Percentiles rank a stretch among this genome's conserved stretches.
phyloP scores from a whole-genome alignment of 2,888 invertebrate genomes.

The Bombyx huttoni region DNA sequence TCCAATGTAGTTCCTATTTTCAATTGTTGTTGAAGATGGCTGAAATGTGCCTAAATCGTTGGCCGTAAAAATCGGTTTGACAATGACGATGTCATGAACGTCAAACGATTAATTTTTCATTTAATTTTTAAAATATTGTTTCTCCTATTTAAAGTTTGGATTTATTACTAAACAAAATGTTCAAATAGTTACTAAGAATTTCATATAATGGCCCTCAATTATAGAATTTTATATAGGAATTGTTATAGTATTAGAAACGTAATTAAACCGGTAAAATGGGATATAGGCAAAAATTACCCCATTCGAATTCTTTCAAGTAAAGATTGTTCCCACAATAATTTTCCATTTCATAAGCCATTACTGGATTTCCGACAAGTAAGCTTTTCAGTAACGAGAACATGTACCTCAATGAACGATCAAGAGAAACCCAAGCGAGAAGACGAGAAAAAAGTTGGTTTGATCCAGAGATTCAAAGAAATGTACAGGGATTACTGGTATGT shows the following conservation, averaged over 20 bases:
- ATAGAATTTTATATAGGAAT: slow-evolving; percentile 38
- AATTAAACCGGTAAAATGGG: slow-evolving; percentile 48
- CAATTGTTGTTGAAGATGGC: no score
- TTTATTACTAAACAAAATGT: slow-evolving; percentile 6
- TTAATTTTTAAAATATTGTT: no score
- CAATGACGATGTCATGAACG: background rate
- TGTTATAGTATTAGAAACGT: slow-evolving; percentile 28
- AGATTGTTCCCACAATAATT: slow-evolving; percentile 27
- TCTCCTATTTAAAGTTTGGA: background rate
- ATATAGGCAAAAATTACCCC: slow-evolving; percentile 26
- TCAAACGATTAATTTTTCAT: background rate
- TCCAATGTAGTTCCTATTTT: no score
- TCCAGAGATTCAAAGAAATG: slow-evolving; percentile 90
- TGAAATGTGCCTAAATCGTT: no score
- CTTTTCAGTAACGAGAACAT: slow-evolving; percentile 16
- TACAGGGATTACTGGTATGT: slow-evolving; percentile 98
- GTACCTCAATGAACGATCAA: slow-evolving; percentile 18
- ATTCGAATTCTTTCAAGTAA: slow-evolving; percentile 33
- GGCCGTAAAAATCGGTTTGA: no score
- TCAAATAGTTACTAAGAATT: slow-evolving; percentile 17
- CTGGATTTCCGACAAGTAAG: background rate
- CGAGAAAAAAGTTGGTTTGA: slow-evolving; percentile 72
- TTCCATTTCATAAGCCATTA: slow-evolving; percentile 12
- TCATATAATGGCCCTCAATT: slow-evolving; percentile 41
- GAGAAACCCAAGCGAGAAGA: slow-evolving; percentile 18